phyloP scores from a whole-genome alignment of 2,113 vertebrate genomes.

The Miniopterus natalensis region DNA sequence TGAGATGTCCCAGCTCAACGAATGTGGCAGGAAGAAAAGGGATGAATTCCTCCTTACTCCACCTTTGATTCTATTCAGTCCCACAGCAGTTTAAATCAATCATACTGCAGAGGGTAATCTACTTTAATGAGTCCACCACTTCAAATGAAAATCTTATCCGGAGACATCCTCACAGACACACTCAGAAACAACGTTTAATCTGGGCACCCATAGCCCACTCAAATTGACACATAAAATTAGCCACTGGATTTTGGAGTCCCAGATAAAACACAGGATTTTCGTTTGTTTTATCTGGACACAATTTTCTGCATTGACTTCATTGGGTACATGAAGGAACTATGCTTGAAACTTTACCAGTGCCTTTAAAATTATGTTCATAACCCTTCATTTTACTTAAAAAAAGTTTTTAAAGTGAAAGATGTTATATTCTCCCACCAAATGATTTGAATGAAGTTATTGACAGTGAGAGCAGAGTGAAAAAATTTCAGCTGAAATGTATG shows the following conservation, averaged over 20 bases:
- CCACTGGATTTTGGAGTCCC: not conserved
- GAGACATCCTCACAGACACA: not conserved
- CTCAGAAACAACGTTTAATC: not conserved
- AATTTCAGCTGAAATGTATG: slow-evolving; percentile 63
- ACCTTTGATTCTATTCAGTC: not conserved
- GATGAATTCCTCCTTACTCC: not conserved
- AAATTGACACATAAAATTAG: not conserved
- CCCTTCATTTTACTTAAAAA: not conserved
- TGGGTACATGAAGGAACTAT: not conserved
- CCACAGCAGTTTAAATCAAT: not conserved
- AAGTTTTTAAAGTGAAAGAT: not conserved
- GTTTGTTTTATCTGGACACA: not conserved
- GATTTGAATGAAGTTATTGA: not conserved
- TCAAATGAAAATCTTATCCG: not conserved
- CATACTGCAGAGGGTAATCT: not conserved
- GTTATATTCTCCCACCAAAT: slow-evolving; percentile 3
- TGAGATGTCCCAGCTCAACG: not conserved
- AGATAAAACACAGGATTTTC: not conserved
- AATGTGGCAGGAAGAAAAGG: not conserved
- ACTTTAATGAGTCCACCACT: not conserved
- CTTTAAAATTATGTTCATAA: slow-evolving; percentile 13
- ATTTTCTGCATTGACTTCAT: not conserved
- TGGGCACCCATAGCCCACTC: not conserved
- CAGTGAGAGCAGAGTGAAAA: not conserved
- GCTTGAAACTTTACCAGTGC: not conserved